Evolutionary conservation across 1,140 invertebrate genomes (phyloP), one percentile per base, ranked within the genome.

Genomic region (Phocides pigmalion): DNA sequence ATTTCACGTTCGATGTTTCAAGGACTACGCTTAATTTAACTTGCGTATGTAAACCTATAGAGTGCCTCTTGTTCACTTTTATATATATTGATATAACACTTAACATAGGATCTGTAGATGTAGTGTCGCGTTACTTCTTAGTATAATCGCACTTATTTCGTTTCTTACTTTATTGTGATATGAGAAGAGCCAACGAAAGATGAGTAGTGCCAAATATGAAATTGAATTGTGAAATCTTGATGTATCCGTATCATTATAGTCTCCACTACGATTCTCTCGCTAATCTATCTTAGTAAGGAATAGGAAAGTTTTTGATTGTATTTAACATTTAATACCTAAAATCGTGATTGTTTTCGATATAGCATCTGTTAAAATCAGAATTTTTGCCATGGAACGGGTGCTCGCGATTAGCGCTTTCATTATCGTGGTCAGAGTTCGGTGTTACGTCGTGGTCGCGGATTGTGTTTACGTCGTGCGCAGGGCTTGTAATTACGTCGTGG

Each of bases 51-150:
- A 82, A 90, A 91, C 89, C 87, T 92, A 89, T 92, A 91, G 84
- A 92, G 91, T 92, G 91, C 91, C 91, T 92, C 86, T 91, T 90
- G 82, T 89, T 91, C 89, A 91, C 87, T 88, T 89, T 92, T 91
- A 89, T 92, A 89, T 89, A 84, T 88, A 84, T 84, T 88, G 81
- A 85, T 87, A 88, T 79, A 79, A 82, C 79, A 82, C 82, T 83
- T 82, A 67, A 78, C 64, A 75, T 87, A 89, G 85, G 69, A 82
- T 82, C 84, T 79, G 81, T 90, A 89, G 88, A 51, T 79, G 82
- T 89, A 89, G 86, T 69, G 53, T 75, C 69, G 77, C 70, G 72
- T 79, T 81, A 74, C 74, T 79, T 85, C 76, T 77, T 72, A 72
- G 66, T 46, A 81, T 82, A 81, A 76, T 74, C 81, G 81, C 84